Base-by-base conservation (phyloP, 2,113 vertebrate species). In the Tenebrosternarchus preto region DNA sequence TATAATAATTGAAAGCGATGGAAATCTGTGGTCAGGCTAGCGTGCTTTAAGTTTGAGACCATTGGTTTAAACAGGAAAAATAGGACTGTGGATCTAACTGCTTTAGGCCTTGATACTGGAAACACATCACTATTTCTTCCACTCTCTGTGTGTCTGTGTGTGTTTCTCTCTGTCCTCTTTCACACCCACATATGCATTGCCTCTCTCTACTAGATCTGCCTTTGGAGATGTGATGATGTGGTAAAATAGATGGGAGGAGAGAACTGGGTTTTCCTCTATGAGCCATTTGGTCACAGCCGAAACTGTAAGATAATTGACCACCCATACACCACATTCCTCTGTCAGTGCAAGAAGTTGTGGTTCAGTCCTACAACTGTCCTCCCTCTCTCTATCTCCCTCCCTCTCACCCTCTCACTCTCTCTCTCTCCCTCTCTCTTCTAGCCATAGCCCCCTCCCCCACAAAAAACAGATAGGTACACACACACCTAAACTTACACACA, bases 251-350 rank as follows among this genome's bases (percentile, higher is more conserved):
- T 74, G 66, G 78, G 53, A 81, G 69, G 36, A 63, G 43, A 63
- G 43, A 71, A 50, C 71, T 82, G 61, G 50, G 77, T 73, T 72
- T 67, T 64, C 61, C 71, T 73, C 57, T n/a, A 59, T 50, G 77
- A 81, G 46, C 73, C 75, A 83, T 59, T 88, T 82, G 76, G 80
- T 82, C 80, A 77, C 77, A 82, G 87, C 46, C 67, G 67, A 87
- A 76, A 69, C 74, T 64, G 76, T 85, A 83, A 86, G 85, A 82
- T 83, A 84, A 84, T 79, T 88, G 86, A 87, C 86, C 87, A 83
- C 86, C 86, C 84, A 55, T 80, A 82, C 33, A 59, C 74, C 67
- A 70, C 67, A 74, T 85, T 77, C 80, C 81, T 80, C 25, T 4
- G 66, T 63, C 69, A 19, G 70, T 80, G 64, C 60, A 19, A 46